phyloP scores from a whole-genome alignment of 2,113 vertebrate species.

The Corythoichthys intestinalis region DNA sequence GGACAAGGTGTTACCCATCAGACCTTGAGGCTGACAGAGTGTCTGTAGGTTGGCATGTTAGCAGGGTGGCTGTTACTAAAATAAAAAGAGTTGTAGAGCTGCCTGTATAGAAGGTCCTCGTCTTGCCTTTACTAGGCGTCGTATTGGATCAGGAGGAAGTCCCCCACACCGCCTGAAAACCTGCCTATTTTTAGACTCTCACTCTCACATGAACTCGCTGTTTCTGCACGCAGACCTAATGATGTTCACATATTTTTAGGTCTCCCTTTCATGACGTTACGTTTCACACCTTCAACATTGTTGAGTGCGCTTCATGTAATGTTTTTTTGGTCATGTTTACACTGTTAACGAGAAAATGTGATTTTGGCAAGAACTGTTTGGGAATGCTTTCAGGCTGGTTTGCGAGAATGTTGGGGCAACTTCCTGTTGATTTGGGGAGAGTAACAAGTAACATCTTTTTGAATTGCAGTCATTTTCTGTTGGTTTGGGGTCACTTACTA shows the following conservation, averaged over 20 bases:
- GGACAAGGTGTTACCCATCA: slow-evolving; percentile 22
- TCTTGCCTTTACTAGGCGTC: not conserved
- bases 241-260: slow-evolving; percentile 3
- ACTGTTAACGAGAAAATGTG: not conserved
- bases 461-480: too few relatives aligned
- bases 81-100: slow-evolving; percentile 37
- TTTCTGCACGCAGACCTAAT: slow-evolving; percentile 20
- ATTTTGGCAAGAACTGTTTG: too few relatives aligned
- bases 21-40: slow-evolving; percentile 4
- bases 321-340: not conserved
- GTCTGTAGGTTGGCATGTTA: slow-evolving; percentile 23
- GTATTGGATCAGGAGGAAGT: slow-evolving; percentile 47
- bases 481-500: too few relatives aligned
- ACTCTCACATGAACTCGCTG: slow-evolving; percentile 38
- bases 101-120: slow-evolving; percentile 29
- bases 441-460: too few relatives aligned
- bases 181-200: slow-evolving; percentile 56
- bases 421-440: too few relatives aligned
- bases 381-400: too few relatives aligned
- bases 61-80: slow-evolving; percentile 25
- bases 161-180: slow-evolving; percentile 51
- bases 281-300: slow-evolving; percentile 13
- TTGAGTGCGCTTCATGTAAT: not conserved
- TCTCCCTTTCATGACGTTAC: not conserved
- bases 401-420: too few relatives aligned